Evolutionary conservation across 2,888 invertebrate species (phyloP).

Genomic region (Agapostemon virescens): DNA sequence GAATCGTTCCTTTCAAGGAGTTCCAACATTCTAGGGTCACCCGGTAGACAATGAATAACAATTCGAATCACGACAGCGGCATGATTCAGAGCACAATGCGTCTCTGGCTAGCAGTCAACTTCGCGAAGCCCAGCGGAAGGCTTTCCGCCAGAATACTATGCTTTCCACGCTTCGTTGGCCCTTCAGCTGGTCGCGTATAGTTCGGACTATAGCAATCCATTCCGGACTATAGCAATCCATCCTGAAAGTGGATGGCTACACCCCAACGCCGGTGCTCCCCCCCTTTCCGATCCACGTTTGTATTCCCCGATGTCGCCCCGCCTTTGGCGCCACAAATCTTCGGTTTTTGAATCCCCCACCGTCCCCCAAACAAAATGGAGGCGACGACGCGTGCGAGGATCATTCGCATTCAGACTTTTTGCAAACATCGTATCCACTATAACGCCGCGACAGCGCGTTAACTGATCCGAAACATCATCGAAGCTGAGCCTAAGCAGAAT

Average conservation of each 20-base stretch:
- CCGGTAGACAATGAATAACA: background rate
- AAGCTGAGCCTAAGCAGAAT: slow-evolving; percentile 14
- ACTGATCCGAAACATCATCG: background rate
- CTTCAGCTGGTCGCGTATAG: slow-evolving; percentile 40
- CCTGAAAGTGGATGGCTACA: slow-evolving; percentile 24
- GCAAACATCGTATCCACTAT: slow-evolving; percentile 53
- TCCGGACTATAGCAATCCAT: slow-evolving; percentile 53
- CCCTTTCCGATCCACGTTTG: slow-evolving; percentile 65
- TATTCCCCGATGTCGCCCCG: slow-evolving; percentile 70
- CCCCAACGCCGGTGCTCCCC: slow-evolving; percentile 46
- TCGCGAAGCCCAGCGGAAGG: slow-evolving; percentile 34
- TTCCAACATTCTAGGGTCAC: no score
- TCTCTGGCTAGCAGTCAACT: slow-evolving; percentile 53
- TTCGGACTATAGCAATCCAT: slow-evolving; percentile 44
- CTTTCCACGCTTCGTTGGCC: slow-evolving; percentile 59
- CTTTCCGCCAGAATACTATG: slow-evolving; percentile 57
- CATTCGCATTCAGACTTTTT: slow-evolving; percentile 71
- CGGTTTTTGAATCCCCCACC: slow-evolving; percentile 54
- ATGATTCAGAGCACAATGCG: slow-evolving; percentile 35
- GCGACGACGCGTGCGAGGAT: slow-evolving; percentile 42
- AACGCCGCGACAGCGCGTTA: background rate
- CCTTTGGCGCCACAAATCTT: slow-evolving; percentile 75
- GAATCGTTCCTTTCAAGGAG: no score
- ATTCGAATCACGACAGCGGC: background rate
- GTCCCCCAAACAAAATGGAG: background rate